Percentiles rank a stretch among this genome's conserved stretches.
Conservation (phyloP, 2,797 vertebrate genomes). For the Rhincodon typus region DNA sequence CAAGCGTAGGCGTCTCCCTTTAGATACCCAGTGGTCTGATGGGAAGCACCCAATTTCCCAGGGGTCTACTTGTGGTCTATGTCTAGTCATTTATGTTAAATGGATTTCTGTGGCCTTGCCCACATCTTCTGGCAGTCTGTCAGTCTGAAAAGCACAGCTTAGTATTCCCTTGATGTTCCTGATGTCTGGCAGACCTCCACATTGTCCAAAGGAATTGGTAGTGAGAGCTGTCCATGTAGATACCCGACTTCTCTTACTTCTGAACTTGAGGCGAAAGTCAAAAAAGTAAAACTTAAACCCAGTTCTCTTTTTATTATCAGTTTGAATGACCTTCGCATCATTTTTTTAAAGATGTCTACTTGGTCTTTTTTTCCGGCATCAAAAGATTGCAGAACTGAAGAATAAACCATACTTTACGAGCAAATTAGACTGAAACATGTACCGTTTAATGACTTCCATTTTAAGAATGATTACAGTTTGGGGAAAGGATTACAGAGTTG, state of each 20-base stretch:
- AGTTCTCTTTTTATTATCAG: neutral
- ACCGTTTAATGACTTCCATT: neutral
- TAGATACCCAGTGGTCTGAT: neutral
- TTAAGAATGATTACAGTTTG: slow-evolving; percentile 27
- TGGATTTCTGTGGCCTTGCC: slow-evolving; percentile 13
- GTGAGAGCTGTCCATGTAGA: neutral
- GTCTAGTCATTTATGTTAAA: neutral
- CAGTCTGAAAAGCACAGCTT: neutral
- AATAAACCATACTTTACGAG: neutral
- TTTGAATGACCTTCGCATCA: neutral
- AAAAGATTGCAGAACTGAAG: neutral
- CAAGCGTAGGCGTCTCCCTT: neutral
- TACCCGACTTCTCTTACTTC: neutral
- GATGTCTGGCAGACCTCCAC: neutral
- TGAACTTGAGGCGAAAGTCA: neutral
- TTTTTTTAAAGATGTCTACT: neutral
- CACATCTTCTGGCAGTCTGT: neutral
- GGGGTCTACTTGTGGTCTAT: neutral
- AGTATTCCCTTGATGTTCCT: neutral
- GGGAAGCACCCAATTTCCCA: neutral
- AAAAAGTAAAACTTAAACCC: neutral
- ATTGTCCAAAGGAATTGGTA: neutral
- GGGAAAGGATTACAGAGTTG: slow-evolving; percentile 2
- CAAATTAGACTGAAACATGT: neutral
- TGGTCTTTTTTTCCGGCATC: neutral